A percentile compares a stretch with the other conserved stretches of the same genome.
Evolutionary conservation across 2,888 invertebrate genomes (phyloP).

Genomic region (Subacronicta megacephala): DNA sequence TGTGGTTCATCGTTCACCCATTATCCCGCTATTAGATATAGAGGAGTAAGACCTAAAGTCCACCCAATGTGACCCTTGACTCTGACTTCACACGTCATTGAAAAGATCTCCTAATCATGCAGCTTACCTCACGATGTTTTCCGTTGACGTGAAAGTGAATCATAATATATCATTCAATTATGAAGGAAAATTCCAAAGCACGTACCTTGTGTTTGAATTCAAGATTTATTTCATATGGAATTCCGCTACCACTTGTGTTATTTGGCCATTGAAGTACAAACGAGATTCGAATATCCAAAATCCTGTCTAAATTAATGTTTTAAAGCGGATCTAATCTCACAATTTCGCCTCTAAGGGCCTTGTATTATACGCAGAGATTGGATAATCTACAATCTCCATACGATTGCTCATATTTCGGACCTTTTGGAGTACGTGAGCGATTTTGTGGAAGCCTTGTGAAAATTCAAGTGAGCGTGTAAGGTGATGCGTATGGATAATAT

Average conservation of each 20-base stretch:
- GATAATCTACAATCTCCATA: conserved; percentile 28
- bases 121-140: too few species aligned
- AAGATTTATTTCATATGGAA: not conserved
- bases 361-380: conserved; percentile 22
- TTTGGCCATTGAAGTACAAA: not conserved
- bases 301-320: conserved; percentile 37
- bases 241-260: not conserved
- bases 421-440: conserved; percentile 36
- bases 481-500: not conserved
- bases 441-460: conserved; percentile 22
- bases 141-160: too few species aligned
- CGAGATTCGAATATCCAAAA: conserved; percentile 50
- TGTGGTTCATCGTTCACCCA: too few species aligned
- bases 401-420: conserved; percentile 48
- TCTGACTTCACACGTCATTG: too few species aligned
- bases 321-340: conserved; percentile 45
- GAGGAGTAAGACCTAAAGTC: too few species aligned
- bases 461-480: conserved; percentile 22
- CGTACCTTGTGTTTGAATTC: too few species aligned
- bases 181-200: too few species aligned
- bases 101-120: too few species aligned
- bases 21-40: too few species aligned
- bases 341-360: conserved; percentile 43
- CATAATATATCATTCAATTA: too few species aligned
- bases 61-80: too few species aligned